Base-by-base conservation (phyloP, 2,888 invertebrate genomes). In the Pedicia rivosa region DNA sequence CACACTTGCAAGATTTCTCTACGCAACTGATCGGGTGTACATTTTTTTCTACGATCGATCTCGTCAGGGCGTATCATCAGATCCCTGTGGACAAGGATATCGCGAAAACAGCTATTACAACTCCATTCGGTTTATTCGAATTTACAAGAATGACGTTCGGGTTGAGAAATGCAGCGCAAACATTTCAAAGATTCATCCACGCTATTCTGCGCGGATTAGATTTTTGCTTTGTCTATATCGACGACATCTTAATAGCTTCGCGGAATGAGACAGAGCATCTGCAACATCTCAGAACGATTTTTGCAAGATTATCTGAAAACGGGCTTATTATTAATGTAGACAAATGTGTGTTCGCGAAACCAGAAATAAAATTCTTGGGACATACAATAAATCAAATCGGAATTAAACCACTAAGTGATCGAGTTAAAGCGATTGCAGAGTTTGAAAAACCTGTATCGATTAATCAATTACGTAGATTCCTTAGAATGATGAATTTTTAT, bases 91-190 rank as follows among this genome's bases (percentile, higher is more conserved):
- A 35, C 12, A 3, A 13, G 2, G 20, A 34, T 26, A 26, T 30
- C 2, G 15, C 10, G 12, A 41, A 41, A 35, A 44, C 42, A 10
- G 44, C 44, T 2, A 52, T 57, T 5, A 51, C 43, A 3, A 56
- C 56, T 3, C 53, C 55, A 1, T 56, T 54, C 36, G 55, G 53
- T 2, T 37, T 56, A 5, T 57, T 47, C 37, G 56, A 56, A 40
- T 54, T 49, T 34, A 38, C 45, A 2, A 35, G 15, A 4, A 55
- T 54, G 53, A 46, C 49, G 0, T 58, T 55, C 36, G 56, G 55
- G 1, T 41, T 59, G 3, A 41, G 51, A 1, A 57, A 56, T 38
- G 54, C 54, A 1, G 50, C 48, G 2, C 52, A 54, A 27, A 52
- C 53, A 1, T 58, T 57, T 36, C 53, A 54, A 37, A 40, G 50